phyloP scores from a whole-genome alignment of 1,140 invertebrate species.

The Centruroides sculpturatus region DNA sequence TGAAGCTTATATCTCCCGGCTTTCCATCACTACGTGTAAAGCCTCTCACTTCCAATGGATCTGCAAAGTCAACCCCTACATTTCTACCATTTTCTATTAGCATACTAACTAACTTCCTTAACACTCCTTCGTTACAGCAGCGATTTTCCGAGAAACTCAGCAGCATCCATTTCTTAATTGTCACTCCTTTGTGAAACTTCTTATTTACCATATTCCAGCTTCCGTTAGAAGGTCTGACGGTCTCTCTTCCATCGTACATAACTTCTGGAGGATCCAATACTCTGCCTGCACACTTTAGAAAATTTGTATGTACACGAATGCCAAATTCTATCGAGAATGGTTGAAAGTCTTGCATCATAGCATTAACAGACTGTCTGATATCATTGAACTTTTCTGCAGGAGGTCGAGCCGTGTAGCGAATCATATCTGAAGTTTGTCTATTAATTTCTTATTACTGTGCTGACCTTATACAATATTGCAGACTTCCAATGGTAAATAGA shows the following conservation, averaged over 20 bases:
- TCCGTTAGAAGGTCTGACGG: constrained; percentile 27
- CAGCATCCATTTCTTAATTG: constrained; percentile 18
- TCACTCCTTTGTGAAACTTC: constrained; percentile 39
- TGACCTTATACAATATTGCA: constrained; percentile 24
- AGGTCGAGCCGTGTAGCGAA: constrained; percentile 21
- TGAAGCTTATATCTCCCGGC: background rate
- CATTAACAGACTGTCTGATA: background rate
- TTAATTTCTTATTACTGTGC: constrained; percentile 14
- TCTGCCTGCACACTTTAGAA: constrained; percentile 15
- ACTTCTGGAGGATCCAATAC: constrained; percentile 15
- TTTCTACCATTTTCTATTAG: background rate
- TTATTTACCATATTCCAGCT: constrained; percentile 46
- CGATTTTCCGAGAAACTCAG: constrained; percentile 10
- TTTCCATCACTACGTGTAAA: background rate
- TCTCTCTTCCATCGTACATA: background rate
- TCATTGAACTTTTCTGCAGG: constrained; percentile 20
- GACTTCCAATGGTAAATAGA: constrained; percentile 26
- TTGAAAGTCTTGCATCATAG: background rate
- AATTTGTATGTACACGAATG: constrained; percentile 10
- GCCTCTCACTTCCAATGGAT: background rate
- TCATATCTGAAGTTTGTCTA: constrained; percentile 13
- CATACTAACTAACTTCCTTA: background rate
- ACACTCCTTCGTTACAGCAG: background rate
- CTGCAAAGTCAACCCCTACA: background rate
- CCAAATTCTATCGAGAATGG: constrained; percentile 21